phyloP scores from a whole-genome alignment of 2,797 vertebrate species.

The Nasua narica region DNA sequence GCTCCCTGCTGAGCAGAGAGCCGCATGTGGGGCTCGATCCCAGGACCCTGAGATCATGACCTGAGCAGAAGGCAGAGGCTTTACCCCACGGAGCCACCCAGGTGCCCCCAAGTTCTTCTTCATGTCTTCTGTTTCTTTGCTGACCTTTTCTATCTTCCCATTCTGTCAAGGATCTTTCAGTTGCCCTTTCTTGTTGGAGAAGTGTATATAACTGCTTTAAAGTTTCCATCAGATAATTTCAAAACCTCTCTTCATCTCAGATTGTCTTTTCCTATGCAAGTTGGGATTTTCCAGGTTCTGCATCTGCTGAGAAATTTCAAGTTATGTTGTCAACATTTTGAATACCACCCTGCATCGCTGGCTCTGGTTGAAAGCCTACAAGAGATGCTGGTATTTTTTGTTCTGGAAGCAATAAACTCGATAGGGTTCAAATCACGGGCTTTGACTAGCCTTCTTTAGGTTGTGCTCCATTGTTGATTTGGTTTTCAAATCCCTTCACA shows the following conservation, averaged over 20 bases:
- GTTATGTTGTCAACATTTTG: background rate
- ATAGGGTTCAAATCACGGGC: background rate
- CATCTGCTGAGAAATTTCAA: background rate
- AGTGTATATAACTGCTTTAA: background rate
- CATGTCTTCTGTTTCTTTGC: background rate
- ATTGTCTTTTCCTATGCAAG: background rate
- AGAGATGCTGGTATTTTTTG: background rate
- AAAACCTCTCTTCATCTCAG: background rate
- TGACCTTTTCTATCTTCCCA: background rate
- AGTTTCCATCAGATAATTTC: background rate
- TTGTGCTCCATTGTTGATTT: background rate
- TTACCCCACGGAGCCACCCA: too few species aligned
- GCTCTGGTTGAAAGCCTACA: background rate
- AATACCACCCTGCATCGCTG: background rate
- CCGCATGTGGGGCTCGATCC: too few species aligned
- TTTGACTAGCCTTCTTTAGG: background rate
- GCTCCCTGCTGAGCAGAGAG: too few species aligned
- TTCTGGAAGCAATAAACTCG: background rate
- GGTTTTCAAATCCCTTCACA: background rate
- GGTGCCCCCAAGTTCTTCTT: background rate
- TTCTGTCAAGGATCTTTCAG: background rate
- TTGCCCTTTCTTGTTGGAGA: background rate
- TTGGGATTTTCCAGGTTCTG: background rate
- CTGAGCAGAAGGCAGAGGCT: too few species aligned
- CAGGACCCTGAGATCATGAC: too few species aligned